Conservation (phyloP, 2,888 invertebrate species). For the Mactromeris polynyma region DNA sequence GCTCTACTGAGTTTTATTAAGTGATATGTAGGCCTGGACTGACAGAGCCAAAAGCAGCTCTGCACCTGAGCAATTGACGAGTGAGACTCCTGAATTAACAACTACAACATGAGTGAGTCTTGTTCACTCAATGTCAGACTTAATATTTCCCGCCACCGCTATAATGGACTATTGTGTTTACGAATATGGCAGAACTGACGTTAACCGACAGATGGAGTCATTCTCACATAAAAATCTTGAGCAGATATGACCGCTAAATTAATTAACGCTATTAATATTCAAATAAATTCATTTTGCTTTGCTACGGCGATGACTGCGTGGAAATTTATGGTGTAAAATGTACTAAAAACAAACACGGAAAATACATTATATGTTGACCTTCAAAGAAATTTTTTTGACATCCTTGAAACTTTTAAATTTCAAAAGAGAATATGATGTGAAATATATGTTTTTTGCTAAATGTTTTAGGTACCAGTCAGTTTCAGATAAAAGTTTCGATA, state of each 20-base stretch:
- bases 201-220: constrained; percentile 33
- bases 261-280: constrained; percentile 50
- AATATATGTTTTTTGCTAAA: neutral
- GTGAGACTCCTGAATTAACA: neutral
- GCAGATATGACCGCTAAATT: constrained; percentile 49
- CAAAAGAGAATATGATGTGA: neutral
- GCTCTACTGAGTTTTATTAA: neutral
- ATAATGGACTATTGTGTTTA: constrained; percentile 30
- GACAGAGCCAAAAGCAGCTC: neutral
- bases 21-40: neutral
- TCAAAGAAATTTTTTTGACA: constrained; percentile 5
- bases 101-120: neutral
- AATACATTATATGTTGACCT: neutral
- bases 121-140: constrained; percentile 22
- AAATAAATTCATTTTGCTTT: constrained; percentile 27
- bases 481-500: too few species aligned
- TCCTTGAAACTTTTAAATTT: neutral
- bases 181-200: constrained; percentile 33
- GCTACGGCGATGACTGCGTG: neutral
- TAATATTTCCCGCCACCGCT: constrained; percentile 29
- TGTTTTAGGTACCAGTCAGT: too few species aligned
- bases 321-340: constrained; percentile 27
- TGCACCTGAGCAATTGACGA: neutral
- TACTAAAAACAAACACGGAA: neutral
- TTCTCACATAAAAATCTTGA: constrained; percentile 22